A percentile compares a stretch with the other conserved stretches of the same genome.
phyloP scores from a whole-genome alignment of 2,888 invertebrate species.

The Phoenoteleia sp. region DNA sequence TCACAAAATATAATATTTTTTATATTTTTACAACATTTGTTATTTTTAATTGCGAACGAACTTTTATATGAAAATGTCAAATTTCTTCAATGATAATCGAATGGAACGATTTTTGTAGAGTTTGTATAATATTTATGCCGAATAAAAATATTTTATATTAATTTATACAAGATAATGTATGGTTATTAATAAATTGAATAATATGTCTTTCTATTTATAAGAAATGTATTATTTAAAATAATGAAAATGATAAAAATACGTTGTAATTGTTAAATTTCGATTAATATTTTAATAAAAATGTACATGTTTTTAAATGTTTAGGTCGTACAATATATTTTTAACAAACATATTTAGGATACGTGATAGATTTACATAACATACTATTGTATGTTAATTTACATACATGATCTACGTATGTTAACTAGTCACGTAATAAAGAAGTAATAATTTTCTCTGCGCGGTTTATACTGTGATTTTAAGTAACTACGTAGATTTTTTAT shows the following conservation, averaged over 20 bases:
- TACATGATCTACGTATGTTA: not conserved
- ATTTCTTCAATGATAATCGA: not conserved
- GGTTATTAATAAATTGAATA: too few relatives aligned
- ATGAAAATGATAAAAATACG: too few relatives aligned
- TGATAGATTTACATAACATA: conserved; percentile 16
- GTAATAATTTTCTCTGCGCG: conserved; percentile 23
- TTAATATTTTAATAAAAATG: too few relatives aligned
- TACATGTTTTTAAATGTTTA: too few relatives aligned
- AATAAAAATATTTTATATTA: conserved; percentile 15
- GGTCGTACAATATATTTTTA: too few relatives aligned
- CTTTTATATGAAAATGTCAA: not conserved
- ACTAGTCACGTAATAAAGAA: conserved; percentile 8
- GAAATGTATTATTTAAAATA: too few relatives aligned
- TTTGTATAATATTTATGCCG: conserved; percentile 20
- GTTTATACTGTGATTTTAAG: too few relatives aligned
- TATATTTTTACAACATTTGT: not conserved
- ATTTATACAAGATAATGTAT: not conserved
- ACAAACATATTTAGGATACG: too few relatives aligned
- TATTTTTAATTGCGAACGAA: too few relatives aligned
- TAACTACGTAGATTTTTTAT: too few relatives aligned
- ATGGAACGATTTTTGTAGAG: conserved; percentile 15
- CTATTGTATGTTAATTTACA: conserved; percentile 30
- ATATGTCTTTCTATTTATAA: too few relatives aligned
- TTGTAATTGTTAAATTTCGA: too few relatives aligned
- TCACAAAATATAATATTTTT: not conserved